A percentile compares a stretch with the other conserved stretches of the same genome.
Conservation (phyloP, 2,888 invertebrate species). For the Mythimna impura region DNA sequence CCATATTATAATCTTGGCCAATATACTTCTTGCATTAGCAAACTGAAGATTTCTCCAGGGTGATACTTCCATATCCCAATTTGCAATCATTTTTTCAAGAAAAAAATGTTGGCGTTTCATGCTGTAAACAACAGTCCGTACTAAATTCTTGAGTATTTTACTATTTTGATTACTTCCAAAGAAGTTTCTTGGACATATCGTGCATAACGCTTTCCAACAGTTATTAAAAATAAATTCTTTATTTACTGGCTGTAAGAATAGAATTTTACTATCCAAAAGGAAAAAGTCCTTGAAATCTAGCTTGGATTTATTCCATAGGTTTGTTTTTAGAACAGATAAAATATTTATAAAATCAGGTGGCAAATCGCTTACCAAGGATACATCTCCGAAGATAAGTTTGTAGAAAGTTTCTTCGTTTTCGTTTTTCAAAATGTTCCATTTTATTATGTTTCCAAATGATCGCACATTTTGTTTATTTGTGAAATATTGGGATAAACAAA, state of each 20-base stretch:
- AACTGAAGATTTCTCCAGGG: slow-evolving; percentile 74
- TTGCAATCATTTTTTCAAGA: slow-evolving; percentile 69
- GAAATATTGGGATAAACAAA: slow-evolving; percentile 82
- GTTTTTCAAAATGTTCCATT: slow-evolving; percentile 72
- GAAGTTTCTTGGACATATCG: slow-evolving; percentile 79
- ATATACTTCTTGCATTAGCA: slow-evolving; percentile 59
- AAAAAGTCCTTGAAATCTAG: slow-evolving; percentile 80
- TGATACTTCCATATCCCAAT: slow-evolving; percentile 77
- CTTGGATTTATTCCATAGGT: slow-evolving; percentile 72
- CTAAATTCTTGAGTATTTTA: slow-evolving; percentile 77
- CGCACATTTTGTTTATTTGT: slow-evolving; percentile 85
- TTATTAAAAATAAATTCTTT: slow-evolving; percentile 75
- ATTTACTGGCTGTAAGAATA: slow-evolving; percentile 69
- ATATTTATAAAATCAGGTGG: slow-evolving; percentile 68
- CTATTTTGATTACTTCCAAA: slow-evolving; percentile 78
- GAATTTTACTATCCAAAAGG: slow-evolving; percentile 46
- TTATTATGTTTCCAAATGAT: slow-evolving; percentile 78
- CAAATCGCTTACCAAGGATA: slow-evolving; percentile 68
- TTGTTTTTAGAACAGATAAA: slow-evolving; percentile 71
- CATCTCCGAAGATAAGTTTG: slow-evolving; percentile 70
- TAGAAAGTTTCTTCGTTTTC: slow-evolving; percentile 64
- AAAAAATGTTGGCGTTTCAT: slow-evolving; percentile 83
- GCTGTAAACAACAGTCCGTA: slow-evolving; percentile 76
- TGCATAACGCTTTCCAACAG: slow-evolving; percentile 73
- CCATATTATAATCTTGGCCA: slow-evolving; percentile 76